Evolutionary conservation across 2,797 vertebrate genomes (phyloP), one percentile per base, ranked within the genome.

Genomic region (Mastacembelus armatus): DNA sequence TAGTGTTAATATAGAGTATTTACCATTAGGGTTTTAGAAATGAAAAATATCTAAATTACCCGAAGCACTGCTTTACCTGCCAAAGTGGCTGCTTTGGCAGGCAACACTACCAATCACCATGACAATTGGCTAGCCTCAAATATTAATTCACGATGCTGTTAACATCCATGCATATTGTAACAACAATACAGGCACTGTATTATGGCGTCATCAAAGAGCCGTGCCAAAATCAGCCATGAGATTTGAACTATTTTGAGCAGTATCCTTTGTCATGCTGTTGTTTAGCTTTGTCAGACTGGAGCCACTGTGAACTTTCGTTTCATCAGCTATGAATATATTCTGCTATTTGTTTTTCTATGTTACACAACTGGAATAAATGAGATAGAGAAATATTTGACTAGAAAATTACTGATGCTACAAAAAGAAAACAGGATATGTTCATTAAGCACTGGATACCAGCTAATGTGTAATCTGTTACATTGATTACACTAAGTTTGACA

Each of bases 391-490:
- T n/a, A n/a, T n/a, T n/a, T 45, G 35, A 74, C 27, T 18, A 7
- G 29, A 51, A 18, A 67, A 50, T 45, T 24, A 36, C 1, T 22
- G 27, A 40, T 52, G 32, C 65, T 38, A 36, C 22, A 63, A 56
- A 55, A n/a, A 30, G 49, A 65, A 63, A 49, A 52, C 18, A 69
- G 24, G 38, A 38, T 7, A 4, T 0, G 14, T 75, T 76, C 43
- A 59, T 39, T n/a, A n/a, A 47, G 51, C 49, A 6, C 35, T 40
- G 47, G 26, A 29, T 18, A 62, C 57, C 55, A 40, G 27, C 35
- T 69, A 26, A 56, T 52, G 50, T 44, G 16, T 38, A 38, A 61
- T 67, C 49, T 67, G 75, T 75, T 61, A 64, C 27, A 76, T 61
- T 58, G 71, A 71, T 57, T 58, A 48, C 56, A 54, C 39, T 40